Evolutionary conservation across 2,888 invertebrate species (phyloP), one percentile per base, ranked within the genome.

Genomic region (Perdita meconis): DNA sequence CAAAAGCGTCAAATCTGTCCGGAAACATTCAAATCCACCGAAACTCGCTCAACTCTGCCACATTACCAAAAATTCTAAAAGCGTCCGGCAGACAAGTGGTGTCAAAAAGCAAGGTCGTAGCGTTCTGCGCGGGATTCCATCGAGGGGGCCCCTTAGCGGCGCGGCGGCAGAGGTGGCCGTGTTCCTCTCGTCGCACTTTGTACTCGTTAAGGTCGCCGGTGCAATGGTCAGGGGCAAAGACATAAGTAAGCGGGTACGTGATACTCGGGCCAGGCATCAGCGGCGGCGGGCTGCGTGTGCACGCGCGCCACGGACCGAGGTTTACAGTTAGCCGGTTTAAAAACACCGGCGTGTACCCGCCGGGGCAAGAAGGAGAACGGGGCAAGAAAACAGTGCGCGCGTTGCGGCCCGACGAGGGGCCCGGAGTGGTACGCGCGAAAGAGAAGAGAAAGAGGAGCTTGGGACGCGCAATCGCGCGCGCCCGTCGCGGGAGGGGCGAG

Each of bases 321-420:
- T 87, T 87, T 88, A 88, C 88, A 86, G 88, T 87, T 87, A 87
- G 78, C 72, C 69, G 83, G 83, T 85, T 87, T 78, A 81, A 84
- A 87, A 84, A 75, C 73, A 77, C 80, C 61, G 70, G 36, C 47
- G 22, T 47, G 47, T 30, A 59, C 24, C 13, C 44, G 69, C 22
- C 47, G 73, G 50, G 68, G 67, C 40, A 55, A 47, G 68, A 68
- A 51, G 34, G 74, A 66, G 55, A 36, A 36, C 57, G 74, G 34
- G 42, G 57, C n/a, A n/a, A 47, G 10, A 70, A 40, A 61, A 38
- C 55, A 38, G 44, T 42, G 34, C 47, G 19, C 47, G 47, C 10
- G 22, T 3, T 47, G 19, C 2, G 30, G 30, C 30, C 2, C 19
- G 10, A 19, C 1, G 10, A 19, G 12, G 22, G 22, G 16, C 22